Base-by-base conservation (phyloP, 2,797 vertebrate genomes). In the Garrulus glandarius region DNA sequence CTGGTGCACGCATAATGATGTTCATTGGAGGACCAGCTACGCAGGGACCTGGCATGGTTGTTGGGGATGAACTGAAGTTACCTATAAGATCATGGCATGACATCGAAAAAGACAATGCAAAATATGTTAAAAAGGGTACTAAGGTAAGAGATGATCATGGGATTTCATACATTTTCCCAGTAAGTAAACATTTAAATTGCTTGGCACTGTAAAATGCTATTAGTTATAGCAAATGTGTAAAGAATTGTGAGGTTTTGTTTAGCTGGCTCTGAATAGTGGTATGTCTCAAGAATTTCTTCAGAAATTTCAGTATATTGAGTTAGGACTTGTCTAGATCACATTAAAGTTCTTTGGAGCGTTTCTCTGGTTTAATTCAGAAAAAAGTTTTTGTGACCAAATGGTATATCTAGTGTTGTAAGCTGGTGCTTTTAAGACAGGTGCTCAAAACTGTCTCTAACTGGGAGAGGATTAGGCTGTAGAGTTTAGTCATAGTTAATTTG, bases 51-150 rank as follows among this genome's bases (percentile, higher is more conserved):
- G 99, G 99, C 68, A 99, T 99, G 99, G 99, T 99, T 89, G 99
- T 99, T 30, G 99, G 99, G 50, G 99, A 99, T 80, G 99, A 99
- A 55, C 88, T 99, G 92, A 99, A 99, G 97, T 98, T 97, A 13
- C 99, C 99, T 67, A 99, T 99, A 95, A 98, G 99, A 91, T 99
- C 99, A 11, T 99, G 99, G 99, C 99, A 99, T 24, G 99, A 99
- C 96, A 99, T 99, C 6, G 99, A 99, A 97, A 99, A 99, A 96
- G 99, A 99, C 96, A 99, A 99, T 92, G 99, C 99, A 83, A 99
- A 99, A 98, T 99, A 99, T 78, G 99, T 99, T 97, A 99, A 99
- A 97, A 99, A 99, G 71, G 98, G 98, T 81, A 99, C 99, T 32
- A 99, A 99, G 98, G 99, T 99, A 97, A 96, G 94, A 91, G 50